Evolutionary conservation across 2,888 invertebrate genomes (phyloP).

Genomic region (Allophyes oxyacanthae): DNA sequence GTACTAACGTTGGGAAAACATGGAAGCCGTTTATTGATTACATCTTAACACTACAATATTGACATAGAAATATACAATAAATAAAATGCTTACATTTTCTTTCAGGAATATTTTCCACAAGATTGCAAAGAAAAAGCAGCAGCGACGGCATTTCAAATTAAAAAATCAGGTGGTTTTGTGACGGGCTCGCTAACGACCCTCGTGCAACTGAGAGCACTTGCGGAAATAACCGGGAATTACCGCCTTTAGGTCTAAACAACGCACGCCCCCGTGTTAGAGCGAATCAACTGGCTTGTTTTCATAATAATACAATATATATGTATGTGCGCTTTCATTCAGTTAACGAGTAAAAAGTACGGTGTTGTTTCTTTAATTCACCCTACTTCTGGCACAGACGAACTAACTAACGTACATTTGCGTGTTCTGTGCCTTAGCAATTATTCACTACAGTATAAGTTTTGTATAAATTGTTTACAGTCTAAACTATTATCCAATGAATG

Average conservation of each 20-base stretch:
- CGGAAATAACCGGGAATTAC: conserved; percentile 66
- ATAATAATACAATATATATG: conserved; percentile 32
- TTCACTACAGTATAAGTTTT: conserved; percentile 10
- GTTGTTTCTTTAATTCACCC: conserved; percentile 11
- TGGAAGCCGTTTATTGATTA: background rate
- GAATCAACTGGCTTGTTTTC: conserved; percentile 43
- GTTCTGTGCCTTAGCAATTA: conserved; percentile 11
- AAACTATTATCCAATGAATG: conserved; percentile 42
- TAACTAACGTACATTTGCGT: no score
- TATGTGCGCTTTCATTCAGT: conserved; percentile 21
- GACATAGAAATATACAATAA: background rate
- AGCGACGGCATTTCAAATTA: conserved; percentile 60
- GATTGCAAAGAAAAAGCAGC: conserved; percentile 46
- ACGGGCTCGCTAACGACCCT: conserved; percentile 66
- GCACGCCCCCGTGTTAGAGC: conserved; percentile 37
- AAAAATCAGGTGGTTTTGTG: conserved; percentile 62
- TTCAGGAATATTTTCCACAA: conserved; percentile 25
- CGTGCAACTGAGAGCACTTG: conserved; percentile 60
- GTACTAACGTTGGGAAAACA: background rate
- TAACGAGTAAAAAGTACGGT: conserved; percentile 8
- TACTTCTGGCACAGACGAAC: conserved; percentile 2
- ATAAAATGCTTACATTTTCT: conserved; percentile 16
- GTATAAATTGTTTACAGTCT: conserved; percentile 12
- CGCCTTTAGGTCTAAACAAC: conserved; percentile 58
- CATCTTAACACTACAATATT: no score